phyloP scores from a whole-genome alignment of 1,140 invertebrate genomes.

The Lepidurus apus region DNA sequence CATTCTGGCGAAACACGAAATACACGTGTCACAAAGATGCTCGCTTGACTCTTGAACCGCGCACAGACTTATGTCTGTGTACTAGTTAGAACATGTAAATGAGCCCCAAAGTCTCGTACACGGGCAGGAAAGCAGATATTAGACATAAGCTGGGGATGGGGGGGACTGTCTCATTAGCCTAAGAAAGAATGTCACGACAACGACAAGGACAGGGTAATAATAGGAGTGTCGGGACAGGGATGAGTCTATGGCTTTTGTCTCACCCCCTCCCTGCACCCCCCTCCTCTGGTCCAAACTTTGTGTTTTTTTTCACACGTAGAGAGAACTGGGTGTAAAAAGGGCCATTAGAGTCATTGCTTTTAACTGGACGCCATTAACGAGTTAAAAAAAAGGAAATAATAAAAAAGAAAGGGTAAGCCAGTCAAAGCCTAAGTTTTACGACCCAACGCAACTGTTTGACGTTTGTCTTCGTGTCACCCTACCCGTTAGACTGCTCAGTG shows the following conservation, averaged over 20 bases:
- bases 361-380: conserved; percentile 10
- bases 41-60: background rate
- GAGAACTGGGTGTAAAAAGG: background rate
- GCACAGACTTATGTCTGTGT: background rate
- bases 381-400: background rate
- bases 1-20: background rate
- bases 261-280: background rate
- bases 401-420: background rate
- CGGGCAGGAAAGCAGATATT: conserved; percentile 9
- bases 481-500: background rate
- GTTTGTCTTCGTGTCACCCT: conserved; percentile 14
- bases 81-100: background rate
- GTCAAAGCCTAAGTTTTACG: conserved; percentile 18
- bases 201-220: conserved; percentile 13
- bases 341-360: conserved; percentile 1
- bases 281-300: background rate
- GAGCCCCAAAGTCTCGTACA: background rate
- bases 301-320: background rate
- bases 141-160: background rate
- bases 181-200: conserved; percentile 18
- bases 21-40: background rate
- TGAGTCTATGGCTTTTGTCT: conserved; percentile 18
- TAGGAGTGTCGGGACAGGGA: background rate
- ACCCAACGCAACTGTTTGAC: conserved; percentile 8
- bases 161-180: conserved; percentile 8